These are phyloP conservation scores for Protonemura montana DNA, from an alignment of 2,888 invertebrate species.

Conservation along the genomic window DNA sequence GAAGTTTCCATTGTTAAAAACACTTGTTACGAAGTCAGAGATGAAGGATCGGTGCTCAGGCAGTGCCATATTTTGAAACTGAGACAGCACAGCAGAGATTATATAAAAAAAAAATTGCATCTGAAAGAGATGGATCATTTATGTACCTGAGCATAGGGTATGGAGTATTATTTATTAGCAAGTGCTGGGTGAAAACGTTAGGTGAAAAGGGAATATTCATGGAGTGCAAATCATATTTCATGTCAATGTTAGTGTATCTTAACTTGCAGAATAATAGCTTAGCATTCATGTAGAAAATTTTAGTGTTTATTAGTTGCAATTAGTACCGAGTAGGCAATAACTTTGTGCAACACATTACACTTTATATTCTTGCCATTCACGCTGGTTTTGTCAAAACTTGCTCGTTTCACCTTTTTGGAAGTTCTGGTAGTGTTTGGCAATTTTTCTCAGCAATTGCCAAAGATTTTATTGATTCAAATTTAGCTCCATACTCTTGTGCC, in stretches of 20 bases:
- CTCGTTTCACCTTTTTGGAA: background rate
- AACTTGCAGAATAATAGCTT: background rate
- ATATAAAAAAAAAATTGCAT: background rate
- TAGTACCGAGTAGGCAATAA: background rate
- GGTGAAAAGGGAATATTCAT: background rate
- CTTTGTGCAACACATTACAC: background rate
- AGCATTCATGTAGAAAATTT: background rate
- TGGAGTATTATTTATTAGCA: background rate
- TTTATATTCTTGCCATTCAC: background rate
- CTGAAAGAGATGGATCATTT: background rate
- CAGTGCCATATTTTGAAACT: background rate
- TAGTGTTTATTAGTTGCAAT: background rate
- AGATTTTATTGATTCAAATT: background rate
- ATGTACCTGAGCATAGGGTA: background rate
- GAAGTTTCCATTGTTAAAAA: background rate
- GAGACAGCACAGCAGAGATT: background rate
- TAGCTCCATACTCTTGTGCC: background rate
- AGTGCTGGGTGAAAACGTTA: background rate
- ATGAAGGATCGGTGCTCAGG: background rate
- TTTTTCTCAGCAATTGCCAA: background rate
- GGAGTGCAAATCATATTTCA: background rate
- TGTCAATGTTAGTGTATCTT: background rate
- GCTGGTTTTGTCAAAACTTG: background rate
- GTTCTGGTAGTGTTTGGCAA: background rate
- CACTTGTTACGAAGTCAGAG: background rate